These are phyloP conservation scores for Ladona fulva DNA, from an alignment of 1,140 invertebrate species.

Conservation along the genomic window DNA sequence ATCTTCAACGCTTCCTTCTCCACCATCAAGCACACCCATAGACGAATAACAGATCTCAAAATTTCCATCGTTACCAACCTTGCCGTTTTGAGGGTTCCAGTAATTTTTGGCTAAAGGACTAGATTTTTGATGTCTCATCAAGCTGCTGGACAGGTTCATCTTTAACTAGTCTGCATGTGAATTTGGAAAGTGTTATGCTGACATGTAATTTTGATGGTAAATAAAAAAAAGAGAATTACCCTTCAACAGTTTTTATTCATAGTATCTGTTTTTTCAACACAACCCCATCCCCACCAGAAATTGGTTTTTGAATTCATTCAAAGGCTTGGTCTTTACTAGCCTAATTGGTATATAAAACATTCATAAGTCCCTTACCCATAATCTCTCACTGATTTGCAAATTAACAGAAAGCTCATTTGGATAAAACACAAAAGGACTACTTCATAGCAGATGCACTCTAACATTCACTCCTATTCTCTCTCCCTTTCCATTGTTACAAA, in stretches of 20 bases:
- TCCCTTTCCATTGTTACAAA: background rate
- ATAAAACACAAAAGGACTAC: background rate
- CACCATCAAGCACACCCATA: background rate
- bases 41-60: background rate
- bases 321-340: background rate
- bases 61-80: too few relatives aligned
- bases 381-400: constrained; percentile 5
- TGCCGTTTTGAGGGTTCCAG: too few relatives aligned
- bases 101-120: too few relatives aligned
- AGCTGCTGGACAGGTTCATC: too few relatives aligned
- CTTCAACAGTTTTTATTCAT: constrained; percentile 5
- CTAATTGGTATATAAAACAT: background rate
- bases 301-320: background rate
- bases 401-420: constrained; percentile 6
- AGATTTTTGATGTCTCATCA: too few relatives aligned
- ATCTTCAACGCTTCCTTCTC: background rate
- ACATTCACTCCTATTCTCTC: background rate
- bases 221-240: background rate
- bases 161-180: too few relatives aligned
- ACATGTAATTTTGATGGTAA: background rate
- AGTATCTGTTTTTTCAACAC: background rate
- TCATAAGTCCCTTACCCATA: background rate
- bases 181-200: too few relatives aligned
- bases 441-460: background rate
- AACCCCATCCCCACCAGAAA: background rate